Conservation (phyloP, 92 coral and sea anemone species). For the Plumapathes pennacea region DNA sequence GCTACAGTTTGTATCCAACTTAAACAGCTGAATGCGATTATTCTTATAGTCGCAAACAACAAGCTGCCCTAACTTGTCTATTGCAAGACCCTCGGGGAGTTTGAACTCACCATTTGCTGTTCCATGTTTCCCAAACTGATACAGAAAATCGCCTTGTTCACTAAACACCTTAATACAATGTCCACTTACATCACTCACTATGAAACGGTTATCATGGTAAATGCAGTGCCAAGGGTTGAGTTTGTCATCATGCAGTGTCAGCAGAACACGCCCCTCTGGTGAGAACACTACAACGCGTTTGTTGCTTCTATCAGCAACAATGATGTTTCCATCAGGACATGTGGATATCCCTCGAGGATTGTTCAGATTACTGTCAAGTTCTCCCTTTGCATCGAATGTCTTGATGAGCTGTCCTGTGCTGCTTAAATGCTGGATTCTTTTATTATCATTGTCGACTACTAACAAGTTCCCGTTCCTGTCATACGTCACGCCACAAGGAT, state of each 20-base stretch:
- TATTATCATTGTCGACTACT: constrained; percentile 8
- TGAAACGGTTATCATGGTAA: background rate
- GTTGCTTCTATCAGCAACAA: constrained; percentile 18
- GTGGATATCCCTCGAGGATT: background rate
- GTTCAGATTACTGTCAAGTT: constrained; percentile 1
- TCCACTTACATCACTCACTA: background rate
- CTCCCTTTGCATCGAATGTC: background rate
- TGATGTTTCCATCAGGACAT: constrained; percentile 3
- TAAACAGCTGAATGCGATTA: constrained; percentile 2
- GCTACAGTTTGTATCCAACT: constrained; percentile 1
- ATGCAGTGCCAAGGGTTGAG: constrained; percentile 1
- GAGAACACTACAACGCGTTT: constrained; percentile 7
- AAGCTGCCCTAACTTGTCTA: constrained; percentile 12
- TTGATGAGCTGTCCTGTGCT: too few species aligned
- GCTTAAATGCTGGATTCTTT: background rate
- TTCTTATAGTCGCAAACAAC: constrained; percentile 1
- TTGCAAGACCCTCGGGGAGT: background rate
- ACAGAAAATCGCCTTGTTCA: background rate
- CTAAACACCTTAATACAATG: background rate
- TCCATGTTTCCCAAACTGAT: constrained; percentile 4
- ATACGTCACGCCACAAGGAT: constrained; percentile 8
- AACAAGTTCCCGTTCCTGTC: constrained; percentile 1
- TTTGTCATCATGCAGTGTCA: background rate
- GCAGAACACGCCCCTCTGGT: background rate
- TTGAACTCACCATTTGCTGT: background rate